These are phyloP conservation scores for Noctilio leporinus DNA, from an alignment of 2,113 vertebrate species.

Conservation along the genomic window DNA sequence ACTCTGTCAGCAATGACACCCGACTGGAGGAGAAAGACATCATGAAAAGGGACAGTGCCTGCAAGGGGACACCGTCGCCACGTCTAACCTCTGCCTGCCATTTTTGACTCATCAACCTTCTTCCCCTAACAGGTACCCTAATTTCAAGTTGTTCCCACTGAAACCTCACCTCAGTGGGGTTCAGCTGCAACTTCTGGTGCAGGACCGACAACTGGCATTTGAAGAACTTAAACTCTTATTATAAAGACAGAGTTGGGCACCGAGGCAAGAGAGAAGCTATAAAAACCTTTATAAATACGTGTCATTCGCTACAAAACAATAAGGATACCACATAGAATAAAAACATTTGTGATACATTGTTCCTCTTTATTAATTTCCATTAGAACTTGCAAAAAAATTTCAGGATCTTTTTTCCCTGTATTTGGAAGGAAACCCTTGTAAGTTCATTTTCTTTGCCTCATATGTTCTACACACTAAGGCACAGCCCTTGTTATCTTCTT, in stretches of 20 bases:
- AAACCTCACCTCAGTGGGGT: fast-evolving
- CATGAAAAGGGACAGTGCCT: fast-evolving
- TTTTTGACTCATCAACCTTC: neutral
- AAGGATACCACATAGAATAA: neutral
- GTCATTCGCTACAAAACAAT: neutral
- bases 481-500: neutral
- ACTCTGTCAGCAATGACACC: fast-evolving
- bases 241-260: neutral
- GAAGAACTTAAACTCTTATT: neutral
- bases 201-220: neutral
- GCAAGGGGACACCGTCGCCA: fast-evolving
- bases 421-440: neutral
- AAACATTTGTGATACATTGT: neutral
- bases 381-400: neutral
- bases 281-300: neutral
- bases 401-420: neutral
- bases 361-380: neutral
- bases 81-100: fast-evolving
- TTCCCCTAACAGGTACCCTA: neutral
- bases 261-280: neutral
- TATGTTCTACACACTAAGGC: neutral
- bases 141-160: neutral
- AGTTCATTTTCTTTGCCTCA: neutral
- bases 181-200: neutral
- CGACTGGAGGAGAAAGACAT: neutral